Conservation (phyloP, 1,140 invertebrate genomes). For the Yoshiicerus persimilis region DNA sequence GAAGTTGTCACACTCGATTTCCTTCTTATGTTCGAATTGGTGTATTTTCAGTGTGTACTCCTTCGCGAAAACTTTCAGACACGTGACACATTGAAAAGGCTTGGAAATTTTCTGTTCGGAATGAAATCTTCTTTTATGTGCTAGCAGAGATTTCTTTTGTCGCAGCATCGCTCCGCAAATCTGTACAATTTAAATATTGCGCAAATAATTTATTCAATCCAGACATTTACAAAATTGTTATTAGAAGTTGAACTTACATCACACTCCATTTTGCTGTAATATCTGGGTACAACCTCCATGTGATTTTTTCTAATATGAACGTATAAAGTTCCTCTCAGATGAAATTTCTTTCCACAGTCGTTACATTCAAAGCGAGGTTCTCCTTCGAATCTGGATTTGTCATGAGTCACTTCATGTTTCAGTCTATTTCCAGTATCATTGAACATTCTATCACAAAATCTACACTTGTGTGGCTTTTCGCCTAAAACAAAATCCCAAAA, state of each 20-base stretch:
- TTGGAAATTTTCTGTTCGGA: not conserved
- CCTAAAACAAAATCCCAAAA: not conserved
- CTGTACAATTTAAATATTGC: not conserved
- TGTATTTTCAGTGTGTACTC: not conserved
- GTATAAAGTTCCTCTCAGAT: not conserved
- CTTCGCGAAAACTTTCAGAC: not conserved
- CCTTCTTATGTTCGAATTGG: not conserved
- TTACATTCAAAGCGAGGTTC: not conserved
- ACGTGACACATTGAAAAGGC: not conserved
- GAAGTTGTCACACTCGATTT: not conserved
- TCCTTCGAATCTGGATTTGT: not conserved
- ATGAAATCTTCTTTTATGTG: not conserved
- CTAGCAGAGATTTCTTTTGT: not conserved
- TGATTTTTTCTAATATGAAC: not conserved
- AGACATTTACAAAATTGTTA: not conserved
- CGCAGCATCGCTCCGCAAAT: not conserved
- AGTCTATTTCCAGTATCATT: not conserved
- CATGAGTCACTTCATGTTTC: not conserved
- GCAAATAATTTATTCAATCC: not conserved
- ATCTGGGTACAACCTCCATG: not conserved
- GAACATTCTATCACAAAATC: not conserved
- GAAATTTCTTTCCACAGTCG: not conserved
- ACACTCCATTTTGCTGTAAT: not conserved
- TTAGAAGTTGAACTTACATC: not conserved
- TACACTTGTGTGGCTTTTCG: not conserved